Conservation (phyloP, 2,113 vertebrate genomes). For the Podarcis muralis region DNA sequence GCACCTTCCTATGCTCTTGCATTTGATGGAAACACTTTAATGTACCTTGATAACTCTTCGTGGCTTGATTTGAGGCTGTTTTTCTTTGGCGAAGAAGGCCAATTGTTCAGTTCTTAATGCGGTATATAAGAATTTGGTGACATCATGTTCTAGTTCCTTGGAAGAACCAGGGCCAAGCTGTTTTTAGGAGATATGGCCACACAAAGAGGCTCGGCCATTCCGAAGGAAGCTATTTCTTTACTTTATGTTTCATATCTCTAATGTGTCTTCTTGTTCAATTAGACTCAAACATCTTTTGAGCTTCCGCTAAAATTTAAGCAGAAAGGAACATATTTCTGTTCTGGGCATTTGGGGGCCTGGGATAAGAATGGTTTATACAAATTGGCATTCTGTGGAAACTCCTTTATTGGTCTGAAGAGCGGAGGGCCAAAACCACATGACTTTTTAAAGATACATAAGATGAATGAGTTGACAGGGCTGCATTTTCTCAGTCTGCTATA, state of each 20-base stretch:
- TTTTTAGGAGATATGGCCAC: background rate
- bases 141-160: conserved; percentile 34
- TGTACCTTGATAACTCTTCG: background rate
- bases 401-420: background rate
- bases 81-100: background rate
- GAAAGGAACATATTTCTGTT: conserved; percentile 62
- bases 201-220: background rate
- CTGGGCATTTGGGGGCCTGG: conserved; percentile 18
- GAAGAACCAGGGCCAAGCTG: conserved; percentile 43
- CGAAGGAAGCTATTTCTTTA: conserved; percentile 53
- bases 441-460: background rate
- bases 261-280: conserved; percentile 61
- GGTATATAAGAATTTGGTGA: background rate
- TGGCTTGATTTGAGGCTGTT: background rate
- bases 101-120: background rate
- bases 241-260: conserved; percentile 50
- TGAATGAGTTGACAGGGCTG: background rate
- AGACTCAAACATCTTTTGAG: conserved; percentile 57
- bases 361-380: background rate
- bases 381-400: background rate
- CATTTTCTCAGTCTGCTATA: background rate
- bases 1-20: background rate
- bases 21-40: background rate
- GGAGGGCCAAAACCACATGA: background rate
- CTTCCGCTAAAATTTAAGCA: conserved; percentile 57